Evolutionary conservation across 2,113 vertebrate genomes (phyloP).

Genomic region (Puma concolor): DNA sequence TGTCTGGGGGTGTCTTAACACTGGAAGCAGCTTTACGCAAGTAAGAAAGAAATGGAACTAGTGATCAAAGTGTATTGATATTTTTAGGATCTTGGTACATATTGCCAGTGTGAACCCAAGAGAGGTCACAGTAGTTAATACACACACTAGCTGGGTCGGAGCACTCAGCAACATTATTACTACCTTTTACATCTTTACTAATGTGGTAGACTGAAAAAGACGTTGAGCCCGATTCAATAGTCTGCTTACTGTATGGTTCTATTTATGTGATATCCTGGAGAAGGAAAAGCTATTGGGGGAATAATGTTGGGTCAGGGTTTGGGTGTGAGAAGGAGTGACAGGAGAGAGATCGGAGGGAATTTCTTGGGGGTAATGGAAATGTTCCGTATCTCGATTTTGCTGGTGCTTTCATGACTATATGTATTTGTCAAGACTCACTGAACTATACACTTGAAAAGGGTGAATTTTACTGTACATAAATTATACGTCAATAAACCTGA

Average conservation of each 20-base stretch:
- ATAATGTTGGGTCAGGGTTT: not conserved
- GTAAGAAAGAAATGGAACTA: not conserved
- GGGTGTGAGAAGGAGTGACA: not conserved
- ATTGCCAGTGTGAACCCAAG: not conserved
- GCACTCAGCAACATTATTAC: not conserved
- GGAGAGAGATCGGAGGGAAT: not conserved
- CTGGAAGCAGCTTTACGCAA: not conserved
- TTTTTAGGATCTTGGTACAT: not conserved
- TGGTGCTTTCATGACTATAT: not conserved
- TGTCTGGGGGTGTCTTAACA: not conserved
- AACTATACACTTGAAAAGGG: not conserved
- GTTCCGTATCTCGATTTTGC: not conserved
- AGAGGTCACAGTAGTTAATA: not conserved
- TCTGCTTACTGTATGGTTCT: not conserved
- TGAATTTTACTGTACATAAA: not conserved
- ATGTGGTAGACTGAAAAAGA: not conserved
- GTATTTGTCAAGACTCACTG: constrained; percentile 4
- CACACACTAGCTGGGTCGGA: not conserved
- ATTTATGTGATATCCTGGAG: not conserved
- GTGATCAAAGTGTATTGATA: not conserved
- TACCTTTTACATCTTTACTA: not conserved
- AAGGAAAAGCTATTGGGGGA: not conserved
- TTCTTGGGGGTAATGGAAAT: not conserved
- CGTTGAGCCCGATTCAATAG: not conserved
- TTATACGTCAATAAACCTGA: not conserved